These are phyloP conservation scores for Ditula angustiorana DNA, from an alignment of 2,888 invertebrate species.

Conservation along the genomic window DNA sequence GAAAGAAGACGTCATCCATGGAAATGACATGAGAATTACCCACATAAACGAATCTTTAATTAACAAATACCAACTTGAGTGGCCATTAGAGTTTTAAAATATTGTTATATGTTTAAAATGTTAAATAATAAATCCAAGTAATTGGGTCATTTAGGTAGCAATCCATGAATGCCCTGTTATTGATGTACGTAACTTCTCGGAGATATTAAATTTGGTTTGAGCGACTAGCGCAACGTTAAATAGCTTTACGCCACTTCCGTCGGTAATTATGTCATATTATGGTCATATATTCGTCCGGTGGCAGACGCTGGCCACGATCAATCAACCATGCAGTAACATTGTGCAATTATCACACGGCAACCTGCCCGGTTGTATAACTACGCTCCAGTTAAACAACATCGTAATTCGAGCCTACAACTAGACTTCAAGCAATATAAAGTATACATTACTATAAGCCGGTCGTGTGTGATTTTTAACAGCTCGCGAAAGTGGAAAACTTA, in stretches of 20 bases:
- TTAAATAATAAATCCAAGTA: too few species aligned
- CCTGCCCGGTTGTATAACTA: constrained; percentile 31
- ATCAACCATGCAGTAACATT: constrained; percentile 44
- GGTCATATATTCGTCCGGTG: constrained; percentile 20
- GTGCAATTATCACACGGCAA: constrained; percentile 35
- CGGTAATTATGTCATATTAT: constrained; percentile 20
- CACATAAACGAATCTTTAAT: too few species aligned
- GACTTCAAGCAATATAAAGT: constrained; percentile 21
- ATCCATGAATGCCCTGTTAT: background rate
- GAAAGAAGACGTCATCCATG: too few species aligned
- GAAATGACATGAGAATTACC: too few species aligned
- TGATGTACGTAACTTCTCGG: background rate
- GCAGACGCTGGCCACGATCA: constrained; percentile 42
- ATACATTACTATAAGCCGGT: constrained; percentile 25
- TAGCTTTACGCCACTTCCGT: constrained; percentile 7
- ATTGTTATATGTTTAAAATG: too few species aligned
- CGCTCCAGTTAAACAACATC: constrained; percentile 35
- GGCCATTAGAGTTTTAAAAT: too few species aligned
- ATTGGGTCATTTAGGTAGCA: too few species aligned
- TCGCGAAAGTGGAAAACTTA: constrained; percentile 37
- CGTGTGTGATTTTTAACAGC: constrained; percentile 34
- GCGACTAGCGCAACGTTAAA: constrained; percentile 11
- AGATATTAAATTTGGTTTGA: background rate
- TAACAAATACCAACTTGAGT: too few species aligned
- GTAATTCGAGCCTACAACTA: constrained; percentile 30